Base-by-base conservation (phyloP, 2,888 invertebrate species). In the Clepsis dumicolana region DNA sequence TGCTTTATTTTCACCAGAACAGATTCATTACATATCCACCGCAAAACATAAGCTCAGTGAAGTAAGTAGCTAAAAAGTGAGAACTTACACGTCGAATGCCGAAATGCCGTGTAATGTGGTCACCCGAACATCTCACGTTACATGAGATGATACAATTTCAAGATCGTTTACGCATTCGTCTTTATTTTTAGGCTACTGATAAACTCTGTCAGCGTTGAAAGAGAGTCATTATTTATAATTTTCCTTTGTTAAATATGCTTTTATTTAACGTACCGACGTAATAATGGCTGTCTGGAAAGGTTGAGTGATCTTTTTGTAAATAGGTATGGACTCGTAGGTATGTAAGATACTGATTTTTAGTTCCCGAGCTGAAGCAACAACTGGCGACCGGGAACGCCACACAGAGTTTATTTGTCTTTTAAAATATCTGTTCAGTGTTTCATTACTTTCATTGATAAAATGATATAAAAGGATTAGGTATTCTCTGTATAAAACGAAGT, bases 291-390 rank as follows among this genome's bases (percentile, higher is more conserved):
- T 60, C 60, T 50, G 32, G n/a, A 61, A 32, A 61, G 61, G 50
- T 32, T 50, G 44, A 35, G 4, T 50, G 50, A 32, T 61, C 32
- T 35, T 35, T 61, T 21, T 21, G 48, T 48, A 48, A 18, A 2
- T 48, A 21, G n/a, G 7, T 16, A 21, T 48, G 21, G n/a, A n/a
- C n/a, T n/a, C 48, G 3, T 48, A 21, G 7, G 7, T 16, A 21
- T 48, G 21, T 44, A 14, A 61, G 21, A 10, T 61, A 61, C 48
- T 61, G 60, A 61, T 61, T 61, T n/a, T 61, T 16, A 61, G 16
- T 21, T 21, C 48, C 48, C 29, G n/a, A n/a, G 50, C 14, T 21
- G n/a, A 4, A 48, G 61, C 50, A 35, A 50, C 61, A 50, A 32
- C 50, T 61, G 16, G 29, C 12, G 59, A 4, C 7, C 5, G 16